Evolutionary conservation across 2,888 invertebrate species (phyloP), one percentile per base, ranked within the genome.

Genomic region (Actias luna): DNA sequence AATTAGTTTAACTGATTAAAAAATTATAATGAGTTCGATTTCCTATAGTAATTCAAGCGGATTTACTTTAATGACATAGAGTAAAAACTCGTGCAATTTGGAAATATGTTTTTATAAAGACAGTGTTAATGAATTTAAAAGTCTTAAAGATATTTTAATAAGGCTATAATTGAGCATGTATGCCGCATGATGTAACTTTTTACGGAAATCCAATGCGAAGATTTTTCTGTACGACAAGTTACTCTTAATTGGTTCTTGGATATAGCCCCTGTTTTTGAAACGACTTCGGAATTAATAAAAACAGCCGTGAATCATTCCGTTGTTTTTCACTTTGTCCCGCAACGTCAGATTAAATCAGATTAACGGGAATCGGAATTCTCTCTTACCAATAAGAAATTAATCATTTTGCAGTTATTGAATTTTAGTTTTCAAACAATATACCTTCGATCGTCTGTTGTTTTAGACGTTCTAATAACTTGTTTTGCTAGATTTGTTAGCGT

Each of bases 241-340:
- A 70, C 72, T 78, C 75, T 74, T 82, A 85, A 85, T 85, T 82
- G 78, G 69, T 84, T 86, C 78, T 72, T 65, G 62, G 80, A 78
- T 80, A 72, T 72, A 67, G 67, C 60, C 64, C 63, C 62, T 58
- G 59, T 58, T 62, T 62, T 62, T 35, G 61, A 25, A 36, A 39
- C 57, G 57, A 62, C 61, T 63, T 74, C 42, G 25, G 58, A 62
- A 62, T 62, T 62, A 62, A 62, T 62, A 62, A 70, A 68, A 67
- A 73, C 64, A 67, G 61, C 62, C 67, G 69, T 72, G 70, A 71
- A 66, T 73, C 71, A 68, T 68, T 39, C 61, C 59, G 61, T 68
- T 69, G 65, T 70, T 70, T 68, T 72, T 66, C 61, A 60, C 57
- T 63, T 67, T 61, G 60, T 60, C 64, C 66, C 60, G 63, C 66